These are phyloP conservation scores for Cylindroiulus punctatus DNA, from an alignment of 2,888 invertebrate genomes.

Conservation along the genomic window DNA sequence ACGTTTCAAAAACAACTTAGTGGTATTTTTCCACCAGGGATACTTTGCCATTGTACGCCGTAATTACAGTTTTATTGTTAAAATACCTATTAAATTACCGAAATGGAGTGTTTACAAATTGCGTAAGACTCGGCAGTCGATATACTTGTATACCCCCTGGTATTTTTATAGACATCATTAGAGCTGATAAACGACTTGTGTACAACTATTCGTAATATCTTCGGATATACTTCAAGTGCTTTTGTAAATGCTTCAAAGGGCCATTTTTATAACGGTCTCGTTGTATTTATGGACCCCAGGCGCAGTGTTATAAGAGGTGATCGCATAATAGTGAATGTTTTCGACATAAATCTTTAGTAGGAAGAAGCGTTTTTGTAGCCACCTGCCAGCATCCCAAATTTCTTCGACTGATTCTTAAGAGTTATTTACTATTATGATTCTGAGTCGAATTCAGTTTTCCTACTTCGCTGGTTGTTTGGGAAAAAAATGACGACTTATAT, in stretches of 20 bases:
- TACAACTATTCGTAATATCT: constrained; percentile 5
- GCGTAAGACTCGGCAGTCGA: neutral
- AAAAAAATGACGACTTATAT: no score
- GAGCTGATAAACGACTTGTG: constrained; percentile 5
- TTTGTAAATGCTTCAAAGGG: constrained; percentile 16
- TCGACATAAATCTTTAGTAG: neutral
- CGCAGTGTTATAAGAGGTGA: neutral
- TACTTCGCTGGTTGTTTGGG: no score
- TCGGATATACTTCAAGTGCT: constrained; percentile 25
- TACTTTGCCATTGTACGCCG: neutral
- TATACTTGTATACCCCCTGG: neutral
- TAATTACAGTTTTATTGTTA: neutral
- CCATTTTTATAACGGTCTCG: neutral
- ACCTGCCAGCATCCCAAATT: neutral
- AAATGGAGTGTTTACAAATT: neutral
- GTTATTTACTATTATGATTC: neutral
- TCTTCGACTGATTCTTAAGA: neutral
- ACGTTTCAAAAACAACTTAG: neutral
- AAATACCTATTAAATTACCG: constrained; percentile 21
- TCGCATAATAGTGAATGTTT: neutral
- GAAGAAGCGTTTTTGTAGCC: neutral
- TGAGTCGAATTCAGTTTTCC: neutral
- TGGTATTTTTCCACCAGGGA: neutral
- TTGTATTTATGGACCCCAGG: constrained; percentile 2
- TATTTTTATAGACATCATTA: neutral